These are phyloP conservation scores for Takifugu flavidus DNA, from an alignment of 2,113 vertebrate genomes.

Conservation along the genomic window DNA sequence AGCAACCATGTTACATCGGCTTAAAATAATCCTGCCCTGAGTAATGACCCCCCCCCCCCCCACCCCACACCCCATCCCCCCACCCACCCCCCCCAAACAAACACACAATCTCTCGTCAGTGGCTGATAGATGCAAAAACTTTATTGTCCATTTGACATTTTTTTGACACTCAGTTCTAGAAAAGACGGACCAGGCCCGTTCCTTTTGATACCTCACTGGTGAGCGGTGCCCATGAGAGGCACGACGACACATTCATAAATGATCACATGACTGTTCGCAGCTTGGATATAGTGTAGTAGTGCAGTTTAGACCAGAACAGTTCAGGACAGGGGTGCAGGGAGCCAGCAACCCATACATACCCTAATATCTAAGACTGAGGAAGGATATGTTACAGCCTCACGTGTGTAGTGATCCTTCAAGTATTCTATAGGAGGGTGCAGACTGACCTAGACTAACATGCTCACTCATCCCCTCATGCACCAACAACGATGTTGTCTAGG, in stretches of 20 bases:
- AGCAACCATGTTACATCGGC: too few species aligned
- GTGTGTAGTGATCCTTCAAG: slow-evolving; percentile 45
- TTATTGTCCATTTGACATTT: slow-evolving; percentile 67
- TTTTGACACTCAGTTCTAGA: slow-evolving; percentile 63
- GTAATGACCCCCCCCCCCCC: slow-evolving; percentile 2
- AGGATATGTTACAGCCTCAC: slow-evolving; percentile 24
- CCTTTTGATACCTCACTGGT: slow-evolving; percentile 30
- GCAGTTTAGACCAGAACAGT: slow-evolving; percentile 34
- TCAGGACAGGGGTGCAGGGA: slow-evolving; percentile 25
- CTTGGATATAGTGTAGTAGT: slow-evolving; percentile 47
- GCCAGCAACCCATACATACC: slow-evolving; percentile 45
- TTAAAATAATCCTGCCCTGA: neutral
- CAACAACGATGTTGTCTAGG: slow-evolving; percentile 54
- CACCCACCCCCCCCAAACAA: slow-evolving; percentile 9
- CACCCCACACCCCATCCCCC: neutral
- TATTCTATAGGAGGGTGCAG: slow-evolving; percentile 51
- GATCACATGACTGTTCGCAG: slow-evolving; percentile 58
- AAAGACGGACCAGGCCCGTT: slow-evolving; percentile 56
- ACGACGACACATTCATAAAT: slow-evolving; percentile 35
- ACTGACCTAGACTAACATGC: slow-evolving; percentile 69
- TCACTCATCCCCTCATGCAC: slow-evolving; percentile 67
- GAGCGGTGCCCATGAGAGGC: slow-evolving; percentile 26
- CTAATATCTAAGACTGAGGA: slow-evolving; percentile 13
- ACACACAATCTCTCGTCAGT: neutral
- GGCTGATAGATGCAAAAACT: slow-evolving; percentile 60